Base-by-base conservation (phyloP, 2,797 vertebrate species). In the Neomorphus geoffroyi region DNA sequence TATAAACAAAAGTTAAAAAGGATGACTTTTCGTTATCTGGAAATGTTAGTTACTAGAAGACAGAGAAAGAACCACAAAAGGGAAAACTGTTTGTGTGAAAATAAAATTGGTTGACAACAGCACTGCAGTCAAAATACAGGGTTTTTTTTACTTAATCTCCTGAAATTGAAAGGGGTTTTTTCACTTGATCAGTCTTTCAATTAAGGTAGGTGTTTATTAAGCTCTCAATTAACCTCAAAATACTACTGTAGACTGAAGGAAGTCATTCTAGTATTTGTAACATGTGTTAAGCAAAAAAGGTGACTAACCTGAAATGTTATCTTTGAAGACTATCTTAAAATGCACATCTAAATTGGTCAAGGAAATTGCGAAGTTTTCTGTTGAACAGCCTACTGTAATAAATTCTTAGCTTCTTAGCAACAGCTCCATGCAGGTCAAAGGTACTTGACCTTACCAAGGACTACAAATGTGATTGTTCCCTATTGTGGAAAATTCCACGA, bases 371-470 rank as follows among this genome's bases (percentile, higher is more conserved):
- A 80, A 57, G 39, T 75, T 92, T 62, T 73, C 13, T 53, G 69
- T 80, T 72, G 66, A 91, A 56, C 45, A 51, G 18, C 39, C n/a
- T 70, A 73, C 77, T 67, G 41, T 64, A 85, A 80, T 73, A 77
- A 83, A 72, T 21, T 56, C 35, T 57, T 72, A 57, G 46, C 79
- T 75, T 83, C 85, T 58, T 62, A 86, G 67, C 69, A 92, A 77
- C 80, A 81, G 70, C 48, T 74, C 73, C 43, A 32, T 7, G 5
- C 10, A 86, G 73, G 86, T 88, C 80, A 80, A 81, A 81, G 78
- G 48, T 70, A 90, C 64, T 62, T 86, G 82, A 95, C 91, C 90
- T 84, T 62, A 61, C 35, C 56, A 41, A 66, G 58, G 28, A 96
- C 61, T 89, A 85, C 80, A 92, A 81, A 95, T 73, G 82, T 17